Evolutionary conservation across 2,113 vertebrate genomes (phyloP), one percentile per base, ranked within the genome.

Genomic region (Pterocles orientalis): DNA sequence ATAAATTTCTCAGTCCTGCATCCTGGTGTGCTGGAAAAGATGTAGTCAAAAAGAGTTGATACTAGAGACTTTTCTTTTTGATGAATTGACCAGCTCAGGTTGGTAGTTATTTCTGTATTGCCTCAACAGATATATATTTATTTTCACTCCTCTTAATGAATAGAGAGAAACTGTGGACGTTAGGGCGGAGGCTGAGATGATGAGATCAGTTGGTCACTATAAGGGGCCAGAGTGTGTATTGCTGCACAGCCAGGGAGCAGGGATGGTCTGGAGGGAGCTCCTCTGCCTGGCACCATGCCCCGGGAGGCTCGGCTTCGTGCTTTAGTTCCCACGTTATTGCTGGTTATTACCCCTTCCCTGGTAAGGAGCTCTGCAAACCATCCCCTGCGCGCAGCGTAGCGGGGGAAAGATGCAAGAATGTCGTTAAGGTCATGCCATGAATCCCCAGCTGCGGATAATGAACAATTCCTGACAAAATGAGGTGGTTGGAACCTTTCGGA

Each of bases 391-490:
- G 2, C 8, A 13, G 28, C 21, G 62, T 50, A 28, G 62, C 1
- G 0, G 18, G 68, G 60, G 56, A 33, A 58, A 81, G 86, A 43
- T 19, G 57, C 90, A n/a, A 9, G 54, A 90, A 90, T 94, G 91
- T 95, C 86, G 36, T 36, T 69, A 43, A 75, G 95, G 89, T 92
- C 79, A 62, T 14, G 6, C 31, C 0, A 23, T 2, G 2, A 88
- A 95, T 87, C 95, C 87, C 92, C 0, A 19, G 31, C 72, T 90
- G 82, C 3, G 78, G 94, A 72, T 89, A 96, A 97, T 86, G 88
- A 96, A 96, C 96, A 96, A 97, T 97, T 97, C 94, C 86, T 94
- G 94, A 95, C 97, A 96, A 97, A 98, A 98, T 92, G 96, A 97
- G 95, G 95, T 96, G 96, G 94, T 82, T 94, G 92, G 95, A 96